A percentile compares a stretch with the other conserved stretches of the same genome.
Conservation (phyloP, 2,113 vertebrate species). For the Nothobranchius kuhntae region DNA sequence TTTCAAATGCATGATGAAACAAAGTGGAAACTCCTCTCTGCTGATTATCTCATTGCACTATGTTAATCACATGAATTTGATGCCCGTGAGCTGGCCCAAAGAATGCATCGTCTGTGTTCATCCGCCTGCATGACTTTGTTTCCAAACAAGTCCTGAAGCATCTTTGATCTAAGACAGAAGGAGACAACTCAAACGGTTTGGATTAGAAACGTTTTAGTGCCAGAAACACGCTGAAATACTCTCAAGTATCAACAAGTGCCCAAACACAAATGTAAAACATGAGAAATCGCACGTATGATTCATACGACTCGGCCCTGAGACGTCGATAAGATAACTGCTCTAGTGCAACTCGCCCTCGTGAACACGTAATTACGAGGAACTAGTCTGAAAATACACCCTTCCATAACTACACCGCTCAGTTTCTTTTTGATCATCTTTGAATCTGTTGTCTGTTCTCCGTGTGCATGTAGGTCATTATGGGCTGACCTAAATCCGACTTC, state of each 20-base stretch:
- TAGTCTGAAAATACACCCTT: neutral
- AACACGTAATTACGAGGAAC: neutral
- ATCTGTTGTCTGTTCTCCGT: slow-evolving; percentile 3
- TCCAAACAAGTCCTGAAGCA: neutral
- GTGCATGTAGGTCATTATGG: slow-evolving; percentile 60
- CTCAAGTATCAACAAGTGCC: too few species aligned
- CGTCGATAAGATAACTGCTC: neutral
- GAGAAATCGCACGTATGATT: too few species aligned
- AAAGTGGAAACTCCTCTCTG: slow-evolving; percentile 39
- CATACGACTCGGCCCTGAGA: neutral
- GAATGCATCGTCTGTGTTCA: neutral
- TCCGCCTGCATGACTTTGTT: slow-evolving; percentile 8
- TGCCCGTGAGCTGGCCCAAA: slow-evolving; percentile 19
- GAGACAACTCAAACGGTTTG: neutral
- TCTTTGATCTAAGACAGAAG: neutral
- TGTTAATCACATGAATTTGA: slow-evolving; percentile 17
- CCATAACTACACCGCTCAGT: neutral
- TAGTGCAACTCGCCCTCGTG: neutral
- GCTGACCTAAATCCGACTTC: slow-evolving; percentile 66
- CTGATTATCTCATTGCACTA: slow-evolving; percentile 28
- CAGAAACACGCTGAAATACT: neutral
- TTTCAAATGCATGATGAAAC: slow-evolving; percentile 9
- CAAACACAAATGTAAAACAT: too few species aligned
- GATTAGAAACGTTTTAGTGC: slow-evolving; percentile 1
- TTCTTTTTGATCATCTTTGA: neutral